Conservation (phyloP, 2,113 vertebrate genomes). For the Protobothrops mucrosquamatus region DNA sequence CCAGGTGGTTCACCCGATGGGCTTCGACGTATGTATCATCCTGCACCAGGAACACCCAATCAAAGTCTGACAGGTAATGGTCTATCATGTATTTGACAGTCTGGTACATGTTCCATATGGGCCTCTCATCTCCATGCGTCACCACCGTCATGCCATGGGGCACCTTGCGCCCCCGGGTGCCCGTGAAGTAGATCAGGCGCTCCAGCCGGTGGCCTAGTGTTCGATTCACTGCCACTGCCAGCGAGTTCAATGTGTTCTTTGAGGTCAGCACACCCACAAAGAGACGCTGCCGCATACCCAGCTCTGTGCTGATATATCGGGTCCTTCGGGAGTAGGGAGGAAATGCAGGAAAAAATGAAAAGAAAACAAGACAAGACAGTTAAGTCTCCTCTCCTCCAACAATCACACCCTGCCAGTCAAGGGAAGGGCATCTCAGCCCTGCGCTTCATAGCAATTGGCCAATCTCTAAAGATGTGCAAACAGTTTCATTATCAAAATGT, state of each 20-base stretch:
- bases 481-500: not conserved
- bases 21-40: slow-evolving; percentile 91
- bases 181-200: slow-evolving; percentile 88
- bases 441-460: not conserved
- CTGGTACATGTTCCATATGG: slow-evolving; percentile 94
- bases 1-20: slow-evolving; percentile 78
- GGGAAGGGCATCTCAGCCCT: not conserved
- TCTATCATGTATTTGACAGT: slow-evolving; percentile 86
- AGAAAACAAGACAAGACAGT: not conserved
- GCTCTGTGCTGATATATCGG: slow-evolving; percentile 91
- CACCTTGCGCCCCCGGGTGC: slow-evolving; percentile 80
- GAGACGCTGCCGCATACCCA: slow-evolving; percentile 90
- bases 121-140: slow-evolving; percentile 86
- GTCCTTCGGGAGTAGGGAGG: slow-evolving; percentile 58
- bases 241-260: slow-evolving; percentile 82
- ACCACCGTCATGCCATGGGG: slow-evolving; percentile 92
- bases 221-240: slow-evolving; percentile 91
- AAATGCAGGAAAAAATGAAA: not conserved
- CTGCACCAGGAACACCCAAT: slow-evolving; percentile 95
- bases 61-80: slow-evolving; percentile 82
- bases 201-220: slow-evolving; percentile 90
- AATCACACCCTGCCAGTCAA: not conserved
- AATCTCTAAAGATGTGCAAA: not conserved
- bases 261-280: slow-evolving; percentile 91
- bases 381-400: too few species aligned